phyloP scores from a whole-genome alignment of 2,888 invertebrate species.

The Scaptodrosophila latifasciaeformis region DNA sequence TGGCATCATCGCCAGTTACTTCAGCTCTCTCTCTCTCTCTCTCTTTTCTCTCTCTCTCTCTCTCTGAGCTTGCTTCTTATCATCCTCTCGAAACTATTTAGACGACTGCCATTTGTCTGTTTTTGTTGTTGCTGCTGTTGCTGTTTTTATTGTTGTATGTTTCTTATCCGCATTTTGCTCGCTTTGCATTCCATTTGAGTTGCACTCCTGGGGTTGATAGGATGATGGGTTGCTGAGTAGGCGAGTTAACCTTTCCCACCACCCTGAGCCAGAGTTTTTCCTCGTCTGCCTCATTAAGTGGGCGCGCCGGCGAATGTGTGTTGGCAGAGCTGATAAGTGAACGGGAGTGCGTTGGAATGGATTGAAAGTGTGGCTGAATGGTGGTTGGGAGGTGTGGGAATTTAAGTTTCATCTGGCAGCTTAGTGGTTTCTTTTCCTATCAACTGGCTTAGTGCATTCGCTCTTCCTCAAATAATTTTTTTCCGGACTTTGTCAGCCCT shows the following conservation, averaged over 20 bases:
- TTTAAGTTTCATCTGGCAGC: too few species aligned
- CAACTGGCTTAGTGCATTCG: not conserved
- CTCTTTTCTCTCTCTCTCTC: too few species aligned
- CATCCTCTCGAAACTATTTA: conserved; percentile 37
- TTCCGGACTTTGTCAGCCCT: too few species aligned
- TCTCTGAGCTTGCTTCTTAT: too few species aligned
- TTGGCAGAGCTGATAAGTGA: conserved; percentile 55
- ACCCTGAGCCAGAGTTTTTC: not conserved
- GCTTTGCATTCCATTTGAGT: not conserved
- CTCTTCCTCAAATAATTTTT: too few species aligned
- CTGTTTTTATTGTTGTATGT: too few species aligned
- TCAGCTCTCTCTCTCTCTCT: not conserved
- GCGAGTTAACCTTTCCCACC: conserved; percentile 22
- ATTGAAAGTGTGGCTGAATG: too few species aligned
- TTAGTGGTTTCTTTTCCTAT: conserved; percentile 28
- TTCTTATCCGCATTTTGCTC: conserved; percentile 8
- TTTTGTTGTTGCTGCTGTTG: too few species aligned
- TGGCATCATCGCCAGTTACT: too few species aligned
- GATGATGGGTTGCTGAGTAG: conserved; percentile 12
- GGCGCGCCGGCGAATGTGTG: conserved; percentile 27
- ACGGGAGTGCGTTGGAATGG: too few species aligned
- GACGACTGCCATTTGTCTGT: conserved; percentile 30
- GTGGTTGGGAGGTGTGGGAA: too few species aligned
- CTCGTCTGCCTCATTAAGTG: conserved; percentile 27
- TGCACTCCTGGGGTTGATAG: too few species aligned